phyloP scores from a whole-genome alignment of 2,113 vertebrate genomes.

The Tonatia bakeri region DNA sequence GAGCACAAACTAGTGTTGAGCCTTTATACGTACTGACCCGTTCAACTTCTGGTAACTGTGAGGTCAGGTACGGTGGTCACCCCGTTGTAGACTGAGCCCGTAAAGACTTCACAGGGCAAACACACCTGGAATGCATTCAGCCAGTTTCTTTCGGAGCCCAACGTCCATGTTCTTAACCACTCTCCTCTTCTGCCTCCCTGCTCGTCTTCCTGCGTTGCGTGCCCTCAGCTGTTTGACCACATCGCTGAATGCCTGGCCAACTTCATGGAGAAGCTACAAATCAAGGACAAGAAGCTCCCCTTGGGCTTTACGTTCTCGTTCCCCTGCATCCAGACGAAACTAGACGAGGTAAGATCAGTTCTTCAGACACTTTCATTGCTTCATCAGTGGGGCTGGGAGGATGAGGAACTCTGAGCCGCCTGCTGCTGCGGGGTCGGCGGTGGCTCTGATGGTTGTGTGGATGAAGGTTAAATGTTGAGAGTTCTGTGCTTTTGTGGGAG shows the following conservation, averaged over 20 bases:
- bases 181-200: not conserved
- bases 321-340: constrained; percentile 92
- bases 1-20: not conserved
- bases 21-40: not conserved
- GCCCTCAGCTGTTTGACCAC: constrained; percentile 94
- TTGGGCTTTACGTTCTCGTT: constrained; percentile 98
- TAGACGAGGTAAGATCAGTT: constrained; percentile 90
- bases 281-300: constrained; percentile 94
- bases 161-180: not conserved
- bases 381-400: not conserved
- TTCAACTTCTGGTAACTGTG: not conserved
- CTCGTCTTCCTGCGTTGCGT: not conserved
- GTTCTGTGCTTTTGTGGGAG: not conserved
- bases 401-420: not conserved
- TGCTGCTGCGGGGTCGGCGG: not conserved
- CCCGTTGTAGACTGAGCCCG: not conserved
- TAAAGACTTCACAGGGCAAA: not conserved
- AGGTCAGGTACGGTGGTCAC: not conserved
- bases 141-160: not conserved
- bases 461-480: not conserved
- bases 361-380: not conserved
- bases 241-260: constrained; percentile 92
- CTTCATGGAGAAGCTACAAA: constrained; percentile 93
- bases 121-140: not conserved
- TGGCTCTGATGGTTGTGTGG: not conserved